phyloP scores from a whole-genome alignment of 1,140 invertebrate species.

The Conus betulinus region DNA sequence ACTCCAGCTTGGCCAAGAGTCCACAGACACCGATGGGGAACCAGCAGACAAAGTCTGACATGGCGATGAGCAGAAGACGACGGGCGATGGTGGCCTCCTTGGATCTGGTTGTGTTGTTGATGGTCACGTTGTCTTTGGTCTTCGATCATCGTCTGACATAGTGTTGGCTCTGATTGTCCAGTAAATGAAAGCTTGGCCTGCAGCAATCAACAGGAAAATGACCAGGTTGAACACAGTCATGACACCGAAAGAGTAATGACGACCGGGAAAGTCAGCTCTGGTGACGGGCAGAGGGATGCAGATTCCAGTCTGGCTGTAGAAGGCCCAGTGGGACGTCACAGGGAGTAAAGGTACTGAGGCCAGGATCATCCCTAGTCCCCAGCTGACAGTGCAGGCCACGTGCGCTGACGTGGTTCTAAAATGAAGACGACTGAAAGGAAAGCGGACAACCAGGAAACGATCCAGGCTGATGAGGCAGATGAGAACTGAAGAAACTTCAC shows the following conservation, averaged over 20 bases:
- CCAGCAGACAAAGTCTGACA: slow-evolving; percentile 9
- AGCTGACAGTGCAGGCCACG: background rate
- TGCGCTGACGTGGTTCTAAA: background rate
- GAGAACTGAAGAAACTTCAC: background rate
- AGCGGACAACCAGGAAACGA: background rate
- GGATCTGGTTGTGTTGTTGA: background rate
- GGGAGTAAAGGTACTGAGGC: slow-evolving; percentile 5
- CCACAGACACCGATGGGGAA: background rate
- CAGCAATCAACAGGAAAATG: slow-evolving; percentile 26
- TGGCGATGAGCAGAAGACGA: background rate
- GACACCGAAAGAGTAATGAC: slow-evolving; percentile 17
- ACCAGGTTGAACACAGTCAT: slow-evolving; percentile 44
- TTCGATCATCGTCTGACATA: background rate
- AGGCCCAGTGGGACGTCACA: background rate
- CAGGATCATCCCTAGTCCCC: background rate
- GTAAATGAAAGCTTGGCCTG: slow-evolving; percentile 49
- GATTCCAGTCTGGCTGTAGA: slow-evolving; percentile 5
- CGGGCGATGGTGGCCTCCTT: slow-evolving; percentile 16
- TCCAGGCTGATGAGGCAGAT: background rate
- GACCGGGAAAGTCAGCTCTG: background rate
- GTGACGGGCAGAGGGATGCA: background rate
- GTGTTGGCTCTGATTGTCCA: slow-evolving; percentile 14
- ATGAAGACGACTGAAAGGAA: background rate
- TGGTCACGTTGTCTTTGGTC: too few species aligned
- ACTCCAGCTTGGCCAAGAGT: background rate